Percentiles rank a stretch among this genome's conserved stretches.
Conservation (phyloP, 2,797 vertebrate genomes). For the Rhincodon typus region DNA sequence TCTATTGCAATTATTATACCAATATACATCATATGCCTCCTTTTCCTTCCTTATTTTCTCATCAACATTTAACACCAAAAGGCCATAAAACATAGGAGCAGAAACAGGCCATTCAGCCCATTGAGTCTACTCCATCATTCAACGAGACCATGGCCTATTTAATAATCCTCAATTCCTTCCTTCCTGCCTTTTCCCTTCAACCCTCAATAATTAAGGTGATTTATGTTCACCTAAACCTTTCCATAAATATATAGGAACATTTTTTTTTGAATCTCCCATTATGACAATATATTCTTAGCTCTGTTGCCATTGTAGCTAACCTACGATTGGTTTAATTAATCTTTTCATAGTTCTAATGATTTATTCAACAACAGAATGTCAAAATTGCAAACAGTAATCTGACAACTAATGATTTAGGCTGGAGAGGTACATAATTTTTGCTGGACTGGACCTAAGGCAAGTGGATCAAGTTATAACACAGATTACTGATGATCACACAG, state of each 20-base stretch:
- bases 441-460: background rate
- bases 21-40: too few relatives aligned
- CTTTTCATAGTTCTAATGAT: background rate
- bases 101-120: too few relatives aligned
- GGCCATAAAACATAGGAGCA: too few relatives aligned
- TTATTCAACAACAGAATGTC: background rate
- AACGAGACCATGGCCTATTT: too few relatives aligned
- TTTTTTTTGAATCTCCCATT: background rate
- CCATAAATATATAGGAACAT: background rate
- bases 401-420: background rate
- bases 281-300: background rate
- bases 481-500: background rate
- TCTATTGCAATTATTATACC: too few relatives aligned
- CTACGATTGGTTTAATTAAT: background rate
- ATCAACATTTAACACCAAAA: too few relatives aligned
- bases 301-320: background rate
- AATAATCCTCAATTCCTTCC: too few relatives aligned
- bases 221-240: background rate
- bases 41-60: too few relatives aligned
- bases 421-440: background rate
- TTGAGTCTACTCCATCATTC: too few relatives aligned
- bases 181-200: too few relatives aligned
- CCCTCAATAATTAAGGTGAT: too few relatives aligned
- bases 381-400: background rate
- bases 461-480: background rate